These are phyloP conservation scores for human DNA, from an alignment of 2,113 vertebrate species.

Conservation along the genomic window GRCh38 chr13:30735001-30735500, in stretches of 20 bases:
- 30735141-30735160: background rate
- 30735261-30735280: background rate
- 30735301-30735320: background rate
- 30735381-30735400: background rate
- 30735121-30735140: background rate
- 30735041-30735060: background rate
- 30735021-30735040: background rate
- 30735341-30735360: no score
- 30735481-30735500: slow-evolving; percentile 53
- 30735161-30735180: background rate
- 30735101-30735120: no score
- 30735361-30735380: background rate
- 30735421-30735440: background rate
- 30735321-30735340: background rate
- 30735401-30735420: background rate
- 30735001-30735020: no score
- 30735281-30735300: background rate
- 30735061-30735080: background rate
- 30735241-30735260: background rate
- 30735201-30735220: background rate
- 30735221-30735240: background rate
- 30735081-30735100: background rate
- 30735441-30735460: no score
- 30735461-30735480: background rate
- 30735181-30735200: background rate